Conservation (phyloP, 2,113 vertebrate species). For the Ovibos moschatus region DNA sequence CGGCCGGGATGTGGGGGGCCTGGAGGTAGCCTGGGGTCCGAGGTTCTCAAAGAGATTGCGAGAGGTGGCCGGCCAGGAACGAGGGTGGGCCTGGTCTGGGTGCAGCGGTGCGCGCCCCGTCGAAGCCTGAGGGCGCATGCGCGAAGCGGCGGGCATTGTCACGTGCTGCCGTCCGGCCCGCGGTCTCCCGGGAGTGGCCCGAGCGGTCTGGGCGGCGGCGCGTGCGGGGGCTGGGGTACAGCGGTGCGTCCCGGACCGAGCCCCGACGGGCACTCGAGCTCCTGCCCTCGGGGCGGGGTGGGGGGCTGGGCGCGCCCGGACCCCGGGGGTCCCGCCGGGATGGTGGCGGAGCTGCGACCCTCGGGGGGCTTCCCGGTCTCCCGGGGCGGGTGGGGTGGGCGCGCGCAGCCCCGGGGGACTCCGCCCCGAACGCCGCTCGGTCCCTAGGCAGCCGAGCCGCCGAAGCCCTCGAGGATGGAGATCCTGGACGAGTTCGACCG, state of each 20-base stretch:
- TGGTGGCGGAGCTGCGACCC: not conserved
- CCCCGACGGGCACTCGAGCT: fast-evolving
- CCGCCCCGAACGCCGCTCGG: not conserved
- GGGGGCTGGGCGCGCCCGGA: not conserved
- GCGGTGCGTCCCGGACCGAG: not conserved
- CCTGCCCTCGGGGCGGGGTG: not conserved
- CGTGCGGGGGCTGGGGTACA: not conserved
- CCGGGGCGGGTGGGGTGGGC: not conserved
- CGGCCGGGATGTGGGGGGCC: not conserved
- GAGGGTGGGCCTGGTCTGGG: not conserved
- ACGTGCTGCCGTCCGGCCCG: not conserved
- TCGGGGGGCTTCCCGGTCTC: not conserved
- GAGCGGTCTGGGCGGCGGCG: fast-evolving
- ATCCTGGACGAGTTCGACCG: constrained; percentile 73
- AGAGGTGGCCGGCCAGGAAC: not conserved
- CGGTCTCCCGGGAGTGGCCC: not conserved
- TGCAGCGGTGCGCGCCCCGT: not conserved
- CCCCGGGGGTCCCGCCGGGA: not conserved
- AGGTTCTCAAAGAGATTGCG: not conserved
- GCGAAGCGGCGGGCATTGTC: constrained; percentile 19
- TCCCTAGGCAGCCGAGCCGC: not conserved
- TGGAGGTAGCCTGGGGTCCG: fast-evolving
- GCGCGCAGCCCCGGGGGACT: not conserved
- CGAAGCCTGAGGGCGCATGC: not conserved
- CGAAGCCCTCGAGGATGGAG: constrained; percentile 58